Conservation (phyloP, 1,140 invertebrate species). For the Drosophila chauvacae region DNA sequence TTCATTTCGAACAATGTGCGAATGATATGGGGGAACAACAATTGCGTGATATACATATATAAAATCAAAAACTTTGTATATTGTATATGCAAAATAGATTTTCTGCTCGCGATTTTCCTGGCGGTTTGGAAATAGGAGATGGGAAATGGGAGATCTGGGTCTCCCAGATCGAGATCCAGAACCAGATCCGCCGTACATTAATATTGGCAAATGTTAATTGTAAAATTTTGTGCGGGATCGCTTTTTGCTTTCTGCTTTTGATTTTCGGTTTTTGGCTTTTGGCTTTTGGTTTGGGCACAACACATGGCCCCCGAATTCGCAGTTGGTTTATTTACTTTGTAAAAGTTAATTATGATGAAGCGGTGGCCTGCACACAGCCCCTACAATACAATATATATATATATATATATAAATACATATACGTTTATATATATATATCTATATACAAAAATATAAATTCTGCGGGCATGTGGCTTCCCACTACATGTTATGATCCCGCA, state of each 20-base stretch:
- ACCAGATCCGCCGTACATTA: slow-evolving; percentile 1
- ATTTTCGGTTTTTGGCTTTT: slow-evolving; percentile 18
- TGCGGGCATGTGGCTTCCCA: slow-evolving; percentile 46
- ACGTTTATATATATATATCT: background rate
- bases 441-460: slow-evolving; percentile 31
- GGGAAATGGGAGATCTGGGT: slow-evolving; percentile 27
- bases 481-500: slow-evolving; percentile 29
- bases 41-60: slow-evolving; percentile 17
- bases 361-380: slow-evolving; percentile 51
- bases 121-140: slow-evolving; percentile 23
- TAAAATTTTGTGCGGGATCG: slow-evolving; percentile 22
- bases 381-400: slow-evolving; percentile 15
- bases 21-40: slow-evolving; percentile 61
- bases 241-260: slow-evolving; percentile 5
- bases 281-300: slow-evolving; percentile 36
- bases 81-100: slow-evolving; percentile 34
- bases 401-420: slow-evolving; percentile 12
- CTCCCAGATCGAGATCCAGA: background rate
- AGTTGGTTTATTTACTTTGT: slow-evolving; percentile 78
- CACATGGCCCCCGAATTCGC: slow-evolving; percentile 74
- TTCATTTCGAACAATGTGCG: slow-evolving; percentile 71
- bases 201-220: slow-evolving; percentile 51
- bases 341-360: slow-evolving; percentile 78
- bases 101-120: slow-evolving; percentile 11
- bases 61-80: slow-evolving; percentile 58